Evolutionary conservation across 1,140 invertebrate species (phyloP).

Genomic region (Ostrea edulis): DNA sequence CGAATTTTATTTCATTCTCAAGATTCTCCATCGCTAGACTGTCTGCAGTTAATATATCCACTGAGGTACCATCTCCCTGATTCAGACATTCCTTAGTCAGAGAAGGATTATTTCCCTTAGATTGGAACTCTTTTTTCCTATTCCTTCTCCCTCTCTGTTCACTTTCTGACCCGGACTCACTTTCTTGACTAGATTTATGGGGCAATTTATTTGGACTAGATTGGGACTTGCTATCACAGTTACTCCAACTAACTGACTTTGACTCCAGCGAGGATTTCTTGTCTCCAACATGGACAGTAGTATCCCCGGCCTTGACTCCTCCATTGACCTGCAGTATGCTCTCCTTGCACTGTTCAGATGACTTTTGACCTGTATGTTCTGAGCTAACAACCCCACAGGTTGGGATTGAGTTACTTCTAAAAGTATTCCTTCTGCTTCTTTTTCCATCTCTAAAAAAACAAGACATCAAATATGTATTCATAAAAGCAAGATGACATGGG

Average conservation of each 20-base stretch:
- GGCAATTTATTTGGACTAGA: slow-evolving; percentile 3
- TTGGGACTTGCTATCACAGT: slow-evolving; percentile 29
- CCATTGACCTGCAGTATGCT: background rate
- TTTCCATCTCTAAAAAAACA: slow-evolving; percentile 31
- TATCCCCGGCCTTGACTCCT: background rate
- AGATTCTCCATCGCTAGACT: background rate
- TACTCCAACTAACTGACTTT: slow-evolving; percentile 58
- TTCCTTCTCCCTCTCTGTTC: background rate
- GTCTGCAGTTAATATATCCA: background rate
- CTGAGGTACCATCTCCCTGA: background rate
- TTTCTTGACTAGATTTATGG: slow-evolving; percentile 35
- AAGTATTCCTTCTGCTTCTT: slow-evolving; percentile 22
- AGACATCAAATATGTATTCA: background rate
- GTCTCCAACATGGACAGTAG: background rate
- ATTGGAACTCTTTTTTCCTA: background rate
- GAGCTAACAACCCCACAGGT: background rate
- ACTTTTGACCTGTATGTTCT: slow-evolving; percentile 24
- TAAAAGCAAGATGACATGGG: no score
- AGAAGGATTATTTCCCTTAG: background rate
- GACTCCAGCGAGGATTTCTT: slow-evolving; percentile 42
- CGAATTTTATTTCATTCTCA: background rate
- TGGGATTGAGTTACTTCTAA: slow-evolving; percentile 1
- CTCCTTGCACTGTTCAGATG: background rate
- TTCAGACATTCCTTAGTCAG: background rate
- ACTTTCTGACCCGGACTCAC: background rate